A percentile compares a stretch with the other conserved stretches of the same genome.
These are phyloP conservation scores for Penaeus monodon DNA, from an alignment of 2,888 invertebrate species.

Conservation along the genomic window DNA sequence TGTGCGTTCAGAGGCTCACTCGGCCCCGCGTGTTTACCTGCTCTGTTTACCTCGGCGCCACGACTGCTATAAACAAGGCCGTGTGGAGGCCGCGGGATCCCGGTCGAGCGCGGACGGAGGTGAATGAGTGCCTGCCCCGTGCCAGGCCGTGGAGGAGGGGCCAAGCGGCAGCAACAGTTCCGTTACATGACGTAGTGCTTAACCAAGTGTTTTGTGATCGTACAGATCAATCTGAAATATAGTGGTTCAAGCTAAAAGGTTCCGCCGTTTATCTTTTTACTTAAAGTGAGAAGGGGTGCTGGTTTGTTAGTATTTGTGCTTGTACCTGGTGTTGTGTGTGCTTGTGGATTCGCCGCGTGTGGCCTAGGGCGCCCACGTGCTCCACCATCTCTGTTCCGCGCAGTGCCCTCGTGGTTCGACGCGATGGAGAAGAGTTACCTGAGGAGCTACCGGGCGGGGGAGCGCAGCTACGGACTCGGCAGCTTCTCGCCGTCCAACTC, in stretches of 20 bases:
- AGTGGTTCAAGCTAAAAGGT: too few relatives aligned
- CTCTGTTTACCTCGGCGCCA: background rate
- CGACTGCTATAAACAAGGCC: background rate
- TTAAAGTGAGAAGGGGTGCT: background rate
- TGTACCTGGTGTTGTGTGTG: slow-evolving; percentile 7
- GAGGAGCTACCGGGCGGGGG: slow-evolving; percentile 4
- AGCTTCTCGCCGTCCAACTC: background rate
- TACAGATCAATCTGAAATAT: background rate
- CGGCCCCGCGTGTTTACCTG: slow-evolving; percentile 8
- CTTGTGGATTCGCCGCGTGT: slow-evolving; percentile 17
- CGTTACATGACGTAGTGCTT: background rate
- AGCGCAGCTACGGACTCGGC: slow-evolving; percentile 1
- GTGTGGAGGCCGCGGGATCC: background rate
- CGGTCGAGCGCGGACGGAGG: background rate
- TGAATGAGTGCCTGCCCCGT: background rate
- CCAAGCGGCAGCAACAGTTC: background rate
- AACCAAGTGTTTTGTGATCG: background rate
- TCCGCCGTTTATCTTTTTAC: too few relatives aligned
- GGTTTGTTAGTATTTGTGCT: slow-evolving; percentile 18
- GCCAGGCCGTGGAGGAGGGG: background rate
- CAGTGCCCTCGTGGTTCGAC: background rate
- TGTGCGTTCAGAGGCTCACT: background rate
- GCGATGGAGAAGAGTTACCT: slow-evolving; percentile 28
- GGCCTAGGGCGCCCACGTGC: background rate
- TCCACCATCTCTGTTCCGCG: background rate